These are phyloP conservation scores for Zosterops lateralis DNA, from an alignment of 2,113 vertebrate genomes.

Conservation along the genomic window DNA sequence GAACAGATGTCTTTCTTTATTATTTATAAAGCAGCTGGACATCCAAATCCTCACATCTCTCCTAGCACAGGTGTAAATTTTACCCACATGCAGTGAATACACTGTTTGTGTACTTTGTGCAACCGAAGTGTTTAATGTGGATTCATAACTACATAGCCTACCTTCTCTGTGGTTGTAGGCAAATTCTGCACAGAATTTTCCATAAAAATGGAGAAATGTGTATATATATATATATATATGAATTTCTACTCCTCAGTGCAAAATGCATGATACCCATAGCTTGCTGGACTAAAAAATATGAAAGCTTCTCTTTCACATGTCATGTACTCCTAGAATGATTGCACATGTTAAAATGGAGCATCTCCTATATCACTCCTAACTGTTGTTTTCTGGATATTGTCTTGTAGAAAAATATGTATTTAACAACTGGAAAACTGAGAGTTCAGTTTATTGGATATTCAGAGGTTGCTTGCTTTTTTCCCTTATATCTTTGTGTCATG, in stretches of 20 bases:
- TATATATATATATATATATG: too few relatives aligned
- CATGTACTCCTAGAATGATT: not conserved
- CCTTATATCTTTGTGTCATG: not conserved
- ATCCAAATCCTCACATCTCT: not conserved
- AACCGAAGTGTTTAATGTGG: not conserved
- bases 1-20: conserved; percentile 5
- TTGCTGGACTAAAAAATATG: not conserved
- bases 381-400: not conserved
- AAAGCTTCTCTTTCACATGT: not conserved
- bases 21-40: not conserved
- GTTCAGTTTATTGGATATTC: not conserved
- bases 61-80: not conserved
- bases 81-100: not conserved
- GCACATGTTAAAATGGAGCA: not conserved
- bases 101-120: not conserved
- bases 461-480: not conserved
- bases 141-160: not conserved
- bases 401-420: not conserved
- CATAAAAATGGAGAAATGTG: not conserved
- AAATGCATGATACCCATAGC: not conserved
- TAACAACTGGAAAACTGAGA: not conserved
- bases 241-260: not conserved
- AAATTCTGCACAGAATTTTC: not conserved
- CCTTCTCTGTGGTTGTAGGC: not conserved
- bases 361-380: not conserved